Evolutionary conservation across 2,113 vertebrate species (phyloP), one percentile per base, ranked within the genome.

Genomic region (Indicator indicator): DNA sequence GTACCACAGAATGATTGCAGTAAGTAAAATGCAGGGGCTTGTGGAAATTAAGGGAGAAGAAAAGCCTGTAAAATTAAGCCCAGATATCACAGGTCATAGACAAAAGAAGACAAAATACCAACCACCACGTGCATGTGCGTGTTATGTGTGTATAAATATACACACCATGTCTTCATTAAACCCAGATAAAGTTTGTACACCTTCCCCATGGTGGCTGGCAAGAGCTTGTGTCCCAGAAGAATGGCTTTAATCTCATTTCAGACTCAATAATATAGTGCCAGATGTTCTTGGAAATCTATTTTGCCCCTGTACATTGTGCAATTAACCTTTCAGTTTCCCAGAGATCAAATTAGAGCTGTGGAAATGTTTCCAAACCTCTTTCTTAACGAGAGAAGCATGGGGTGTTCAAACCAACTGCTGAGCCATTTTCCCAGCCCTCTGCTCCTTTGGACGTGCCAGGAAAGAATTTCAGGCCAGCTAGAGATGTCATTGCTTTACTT

Each of bases 241-340:
- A 93, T 38, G 79, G 63, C 55, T 95, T 94, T 96, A 96, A 97
- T 95, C 89, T 65, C 85, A 95, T 97, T 96, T 88, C 95, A 96
- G 97, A 86, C 64, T 87, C 86, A 90, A 76, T 94, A 93, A 83
- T 82, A 91, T 54, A 89, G 71, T 94, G 87, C 80, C 91, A 96
- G 96, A 93, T 95, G 92, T 93, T 97, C 97, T 97, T 97, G 94
- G 93, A 97, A 97, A 96, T 95, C 92, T 96, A 88, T 94, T 96
- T 95, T 95, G 81, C 83, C 94, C 89, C 87, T 87, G 94, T 82
- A 96, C 94, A 92, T 96, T 94, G 94, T 90, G 91, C 94, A 97
- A 97, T 97, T 97, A 97, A 96, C 96, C 94, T 97, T 97, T 97
- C 59, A 2, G 93, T 96, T 95, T 97, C 94, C 86, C 93, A 94